A percentile compares a stretch with the other conserved stretches of the same genome.
Evolutionary conservation across 2,888 invertebrate genomes (phyloP).

Genomic region (Lottia scabra): DNA sequence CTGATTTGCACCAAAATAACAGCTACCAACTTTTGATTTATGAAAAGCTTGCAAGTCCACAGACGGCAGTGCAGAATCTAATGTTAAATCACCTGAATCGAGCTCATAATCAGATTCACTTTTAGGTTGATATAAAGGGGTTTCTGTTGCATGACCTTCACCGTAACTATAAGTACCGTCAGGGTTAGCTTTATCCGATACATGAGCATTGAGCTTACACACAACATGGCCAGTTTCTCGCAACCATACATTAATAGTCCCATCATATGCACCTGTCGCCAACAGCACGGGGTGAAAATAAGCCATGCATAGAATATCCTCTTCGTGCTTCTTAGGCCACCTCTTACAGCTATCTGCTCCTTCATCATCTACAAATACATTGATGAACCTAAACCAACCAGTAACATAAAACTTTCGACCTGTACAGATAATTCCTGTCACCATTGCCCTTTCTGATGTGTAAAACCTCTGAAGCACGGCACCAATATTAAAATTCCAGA

Average conservation of each 20-base stretch:
- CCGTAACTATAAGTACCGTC: not conserved
- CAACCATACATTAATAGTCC: slow-evolving; percentile 85
- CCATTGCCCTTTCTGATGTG: slow-evolving; percentile 71
- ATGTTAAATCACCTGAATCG: slow-evolving; percentile 14
- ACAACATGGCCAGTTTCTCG: slow-evolving; percentile 78
- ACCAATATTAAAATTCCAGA: slow-evolving; percentile 89
- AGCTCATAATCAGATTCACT: not conserved
- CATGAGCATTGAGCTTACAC: slow-evolving; percentile 48
- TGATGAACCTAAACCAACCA: slow-evolving; percentile 78
- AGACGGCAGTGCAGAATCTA: too few species aligned
- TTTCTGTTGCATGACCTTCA: slow-evolving; percentile 7
- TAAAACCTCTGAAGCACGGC: slow-evolving; percentile 79
- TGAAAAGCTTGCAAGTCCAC: too few species aligned
- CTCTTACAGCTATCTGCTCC: slow-evolving; percentile 73
- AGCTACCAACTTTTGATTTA: too few species aligned
- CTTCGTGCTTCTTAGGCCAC: slow-evolving; percentile 81
- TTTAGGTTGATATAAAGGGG: not conserved
- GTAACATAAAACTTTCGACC: slow-evolving; percentile 78
- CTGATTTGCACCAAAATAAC: too few species aligned
- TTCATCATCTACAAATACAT: slow-evolving; percentile 55
- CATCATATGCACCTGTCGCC: slow-evolving; percentile 79
- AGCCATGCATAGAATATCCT: slow-evolving; percentile 81
- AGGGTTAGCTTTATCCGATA: slow-evolving; percentile 25
- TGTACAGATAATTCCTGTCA: slow-evolving; percentile 73
- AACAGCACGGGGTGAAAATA: slow-evolving; percentile 67